These are phyloP conservation scores for Hydractinia echinata DNA, from an alignment of 30 jellyfish, hydroid and myxozoan genomes.

Conservation along the genomic window DNA sequence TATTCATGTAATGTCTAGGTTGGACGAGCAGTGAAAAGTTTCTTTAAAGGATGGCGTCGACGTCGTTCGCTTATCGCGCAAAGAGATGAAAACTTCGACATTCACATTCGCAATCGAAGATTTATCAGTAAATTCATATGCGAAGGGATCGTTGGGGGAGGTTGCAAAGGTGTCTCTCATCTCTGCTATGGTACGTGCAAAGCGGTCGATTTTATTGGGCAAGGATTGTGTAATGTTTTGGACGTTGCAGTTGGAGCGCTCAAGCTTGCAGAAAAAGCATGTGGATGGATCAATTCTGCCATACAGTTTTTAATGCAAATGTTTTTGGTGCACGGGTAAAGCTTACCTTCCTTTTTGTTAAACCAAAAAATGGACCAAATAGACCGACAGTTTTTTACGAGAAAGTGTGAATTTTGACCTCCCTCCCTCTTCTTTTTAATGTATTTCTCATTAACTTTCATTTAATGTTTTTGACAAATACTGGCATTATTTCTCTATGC, in stretches of 20 bases:
- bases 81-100: conserved; percentile 79
- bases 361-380: background rate
- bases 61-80: conserved; percentile 71
- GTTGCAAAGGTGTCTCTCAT: conserved; percentile 95
- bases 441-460: no score
- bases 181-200: conserved; percentile 91
- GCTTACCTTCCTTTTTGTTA: background rate
- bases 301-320: conserved; percentile 75
- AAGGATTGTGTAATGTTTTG: conserved; percentile 85
- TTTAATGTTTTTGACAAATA: no score
- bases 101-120: conserved; percentile 82
- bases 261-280: conserved; percentile 75
- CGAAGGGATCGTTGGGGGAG: conserved; percentile 99
- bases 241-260: conserved; percentile 93
- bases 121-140: conserved; percentile 90
- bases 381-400: background rate
- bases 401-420: background rate
- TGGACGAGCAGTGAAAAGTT: conserved; percentile 80
- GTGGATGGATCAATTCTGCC: conserved; percentile 97
- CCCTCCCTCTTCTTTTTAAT: no score
- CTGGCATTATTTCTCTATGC: no score
- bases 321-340: conserved; percentile 90
- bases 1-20: conserved; percentile 33
- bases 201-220: conserved; percentile 90
- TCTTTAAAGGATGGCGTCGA: conserved; percentile 94